Base-by-base conservation (phyloP, 2,888 invertebrate species). In the Eupelmus urozonus region DNA sequence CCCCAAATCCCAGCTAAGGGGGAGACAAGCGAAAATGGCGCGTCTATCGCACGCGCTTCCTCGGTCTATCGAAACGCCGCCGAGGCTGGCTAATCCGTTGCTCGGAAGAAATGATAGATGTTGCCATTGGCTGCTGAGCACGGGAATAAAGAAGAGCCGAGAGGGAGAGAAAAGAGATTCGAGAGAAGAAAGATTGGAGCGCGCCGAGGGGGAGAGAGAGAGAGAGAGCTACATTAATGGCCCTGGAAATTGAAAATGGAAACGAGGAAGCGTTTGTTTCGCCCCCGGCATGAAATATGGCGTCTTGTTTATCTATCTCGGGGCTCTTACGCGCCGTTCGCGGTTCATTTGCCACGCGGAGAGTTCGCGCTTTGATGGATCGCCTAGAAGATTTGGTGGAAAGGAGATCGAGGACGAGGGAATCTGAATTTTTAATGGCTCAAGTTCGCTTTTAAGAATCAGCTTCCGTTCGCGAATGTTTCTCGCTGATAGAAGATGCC, bases 201-300 rank as follows among this genome's bases (percentile, higher is more conserved):
- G 80, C n/a, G n/a, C n/a, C n/a, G n/a, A n/a, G n/a, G n/a, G 83
- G 84, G 83, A 82, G 83, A 82, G 81, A 81, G 82, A 83, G 81
- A 76, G 82, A 82, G 83, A 82, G 84, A 4, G 82, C 82, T 82
- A 86, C 85, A 87, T 88, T 87, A 88, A 88, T 88, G 88, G 87
- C 85, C 82, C 84, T 87, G 87, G 86, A 88, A 88, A 89, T 88
- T 88, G 88, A 88, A 89, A 88, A 88, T 85, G 86, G 85, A 66
- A 66, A 72, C 71, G 71, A 85, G 34, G 53, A 57, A 82, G 77
- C 83, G 81, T 84, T 86, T 85, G 83, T 85, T 86, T 86, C 84
- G 82, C 82, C 18, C 20, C 1, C 18, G 9, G 9, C 79, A 81
- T 81, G 82, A 82, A 86, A 87, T 85, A 86, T 86, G 85, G 85